Conservation (phyloP, 2,888 invertebrate genomes). For the Pharmacophagus antenor region DNA sequence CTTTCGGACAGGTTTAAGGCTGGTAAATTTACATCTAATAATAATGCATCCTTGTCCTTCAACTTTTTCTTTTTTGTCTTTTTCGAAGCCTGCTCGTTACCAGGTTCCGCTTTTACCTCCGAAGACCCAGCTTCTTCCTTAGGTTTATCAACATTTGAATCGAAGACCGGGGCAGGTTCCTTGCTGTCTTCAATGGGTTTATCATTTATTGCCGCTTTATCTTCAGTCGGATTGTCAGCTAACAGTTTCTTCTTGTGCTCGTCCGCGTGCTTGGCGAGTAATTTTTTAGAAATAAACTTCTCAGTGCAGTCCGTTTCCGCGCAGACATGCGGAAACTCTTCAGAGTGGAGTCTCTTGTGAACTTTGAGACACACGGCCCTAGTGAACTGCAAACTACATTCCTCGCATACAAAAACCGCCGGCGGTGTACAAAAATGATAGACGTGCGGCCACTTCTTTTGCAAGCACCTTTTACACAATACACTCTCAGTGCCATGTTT, state of each 20-base stretch:
- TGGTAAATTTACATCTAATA: constrained; percentile 84
- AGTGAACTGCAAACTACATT: constrained; percentile 88
- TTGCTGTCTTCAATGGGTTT: constrained; percentile 51
- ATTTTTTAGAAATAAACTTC: constrained; percentile 90
- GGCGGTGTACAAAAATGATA: constrained; percentile 95
- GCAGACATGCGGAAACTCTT: constrained; percentile 87
- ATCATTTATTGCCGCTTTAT: constrained; percentile 49
- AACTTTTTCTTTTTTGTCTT: constrained; percentile 72
- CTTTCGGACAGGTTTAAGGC: constrained; percentile 92
- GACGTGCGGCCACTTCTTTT: constrained; percentile 95
- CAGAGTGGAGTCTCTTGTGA: constrained; percentile 89
- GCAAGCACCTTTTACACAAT: constrained; percentile 90
- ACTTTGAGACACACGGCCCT: constrained; percentile 90
- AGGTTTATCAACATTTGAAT: constrained; percentile 63
- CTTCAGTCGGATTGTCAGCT: constrained; percentile 53
- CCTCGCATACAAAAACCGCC: constrained; percentile 88
- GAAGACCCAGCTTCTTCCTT: constrained; percentile 58
- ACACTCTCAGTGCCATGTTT: constrained; percentile 95
- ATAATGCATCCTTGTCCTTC: constrained; percentile 71
- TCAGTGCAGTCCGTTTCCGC: constrained; percentile 86
- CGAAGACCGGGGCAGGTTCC: constrained; percentile 59
- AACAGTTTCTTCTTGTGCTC: constrained; percentile 77
- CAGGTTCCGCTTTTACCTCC: constrained; percentile 55
- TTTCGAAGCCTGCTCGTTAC: constrained; percentile 59
- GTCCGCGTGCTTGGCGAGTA: constrained; percentile 86